These are phyloP conservation scores for Palaemon carinicauda DNA, from an alignment of 1,140 invertebrate genomes.

Conservation along the genomic window DNA sequence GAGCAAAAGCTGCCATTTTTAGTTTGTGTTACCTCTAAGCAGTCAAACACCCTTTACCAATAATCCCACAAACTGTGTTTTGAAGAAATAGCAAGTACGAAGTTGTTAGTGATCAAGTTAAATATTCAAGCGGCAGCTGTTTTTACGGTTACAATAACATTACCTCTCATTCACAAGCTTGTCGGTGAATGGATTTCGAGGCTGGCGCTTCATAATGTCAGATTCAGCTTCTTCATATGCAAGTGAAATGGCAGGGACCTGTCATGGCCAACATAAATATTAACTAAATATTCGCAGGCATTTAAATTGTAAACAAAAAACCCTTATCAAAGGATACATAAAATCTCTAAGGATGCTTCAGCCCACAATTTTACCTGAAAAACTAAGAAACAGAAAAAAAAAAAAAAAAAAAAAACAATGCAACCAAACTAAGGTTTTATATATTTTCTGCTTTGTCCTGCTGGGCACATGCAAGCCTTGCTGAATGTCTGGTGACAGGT, in stretches of 20 bases:
- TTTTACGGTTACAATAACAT: constrained; percentile 62
- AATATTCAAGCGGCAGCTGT: not conserved
- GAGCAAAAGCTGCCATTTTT: no score
- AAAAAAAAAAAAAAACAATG: constrained; percentile 32
- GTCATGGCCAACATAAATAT: constrained; percentile 27
- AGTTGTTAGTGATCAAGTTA: not conserved
- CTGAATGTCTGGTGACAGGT: constrained; percentile 2
- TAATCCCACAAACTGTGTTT: not conserved
- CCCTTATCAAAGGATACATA: constrained; percentile 12
- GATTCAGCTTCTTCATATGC: constrained; percentile 98
- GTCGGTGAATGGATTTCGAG: constrained; percentile 92
- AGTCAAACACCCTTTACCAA: no score
- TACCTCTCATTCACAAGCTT: constrained; percentile 99
- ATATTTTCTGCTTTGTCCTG: constrained; percentile 44
- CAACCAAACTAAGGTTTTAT: constrained; percentile 4
- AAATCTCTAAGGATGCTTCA: constrained; percentile 28
- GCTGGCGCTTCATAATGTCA: constrained; percentile 99
- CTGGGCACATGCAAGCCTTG: constrained; percentile 39
- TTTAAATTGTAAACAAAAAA: constrained; percentile 31
- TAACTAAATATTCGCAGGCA: constrained; percentile 31
- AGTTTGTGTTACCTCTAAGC: no score
- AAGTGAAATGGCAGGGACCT: constrained; percentile 93
- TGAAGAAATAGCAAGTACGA: not conserved
- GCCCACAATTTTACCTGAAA: constrained; percentile 24
- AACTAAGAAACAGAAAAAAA: constrained; percentile 13